Conservation (phyloP, 2,888 invertebrate species). For the Rhaphigaster nebulosa region DNA sequence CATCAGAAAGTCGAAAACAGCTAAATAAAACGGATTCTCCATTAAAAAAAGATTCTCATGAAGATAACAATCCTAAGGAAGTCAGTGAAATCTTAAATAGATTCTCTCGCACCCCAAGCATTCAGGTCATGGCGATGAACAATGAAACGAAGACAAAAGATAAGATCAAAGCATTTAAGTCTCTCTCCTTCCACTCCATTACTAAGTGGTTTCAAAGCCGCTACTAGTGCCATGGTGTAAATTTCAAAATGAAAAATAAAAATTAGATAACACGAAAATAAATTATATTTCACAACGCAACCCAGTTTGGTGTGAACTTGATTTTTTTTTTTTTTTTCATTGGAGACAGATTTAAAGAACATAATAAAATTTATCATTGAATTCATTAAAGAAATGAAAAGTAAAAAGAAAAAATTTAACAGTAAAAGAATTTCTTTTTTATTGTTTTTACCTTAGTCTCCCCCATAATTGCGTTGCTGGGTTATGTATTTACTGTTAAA, state of each 20-base stretch:
- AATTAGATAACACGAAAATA: neutral
- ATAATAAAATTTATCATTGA: too few species aligned
- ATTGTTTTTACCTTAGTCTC: too few species aligned
- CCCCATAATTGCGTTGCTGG: too few species aligned
- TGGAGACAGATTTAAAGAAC: too few species aligned
- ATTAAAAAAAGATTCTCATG: neutral
- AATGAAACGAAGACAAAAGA: neutral
- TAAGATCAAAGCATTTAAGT: constrained; percentile 18
- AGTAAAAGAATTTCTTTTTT: too few species aligned
- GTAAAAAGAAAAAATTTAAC: too few species aligned
- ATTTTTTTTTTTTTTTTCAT: too few species aligned
- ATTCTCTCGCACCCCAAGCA: neutral
- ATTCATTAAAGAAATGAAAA: too few species aligned
- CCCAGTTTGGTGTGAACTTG: too few species aligned
- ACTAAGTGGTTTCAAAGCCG: neutral
- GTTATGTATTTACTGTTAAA: too few species aligned
- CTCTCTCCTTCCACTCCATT: neutral
- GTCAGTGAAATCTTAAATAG: neutral
- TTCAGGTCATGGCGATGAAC: neutral
- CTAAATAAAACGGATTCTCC: neutral
- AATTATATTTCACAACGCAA: too few species aligned
- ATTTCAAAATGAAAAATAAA: neutral
- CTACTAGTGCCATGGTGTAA: neutral
- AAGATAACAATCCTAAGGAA: neutral
- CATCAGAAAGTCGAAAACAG: neutral